Evolutionary conservation across 2,113 vertebrate genomes (phyloP).

Genomic region (Lampris incognitus): DNA sequence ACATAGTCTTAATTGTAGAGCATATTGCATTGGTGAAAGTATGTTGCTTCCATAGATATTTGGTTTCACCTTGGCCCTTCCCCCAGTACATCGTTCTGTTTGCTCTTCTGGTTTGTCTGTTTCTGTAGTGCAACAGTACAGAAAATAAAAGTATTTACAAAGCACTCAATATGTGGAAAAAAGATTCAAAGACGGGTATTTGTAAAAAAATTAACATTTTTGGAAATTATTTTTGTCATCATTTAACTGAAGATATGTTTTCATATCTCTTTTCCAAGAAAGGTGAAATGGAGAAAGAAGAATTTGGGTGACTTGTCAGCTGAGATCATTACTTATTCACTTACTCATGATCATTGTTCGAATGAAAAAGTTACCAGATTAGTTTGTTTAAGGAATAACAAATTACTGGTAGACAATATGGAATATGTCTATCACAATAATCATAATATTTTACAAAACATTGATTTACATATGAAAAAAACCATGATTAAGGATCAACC

Average conservation of each 20-base stretch:
- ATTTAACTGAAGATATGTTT: neutral
- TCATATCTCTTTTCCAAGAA: conserved; percentile 62
- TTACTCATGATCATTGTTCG: no score
- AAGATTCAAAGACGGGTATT: neutral
- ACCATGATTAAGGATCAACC: no score
- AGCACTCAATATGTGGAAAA: neutral
- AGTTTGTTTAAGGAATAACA: neutral
- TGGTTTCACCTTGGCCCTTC: neutral
- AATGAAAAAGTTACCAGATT: neutral
- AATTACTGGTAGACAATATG: neutral
- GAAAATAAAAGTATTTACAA: neutral
- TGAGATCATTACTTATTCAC: neutral
- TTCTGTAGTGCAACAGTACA: no score
- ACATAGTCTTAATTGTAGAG: neutral
- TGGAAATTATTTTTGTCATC: neutral
- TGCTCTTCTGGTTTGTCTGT: neutral
- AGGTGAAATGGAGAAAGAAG: neutral
- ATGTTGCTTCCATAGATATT: neutral
- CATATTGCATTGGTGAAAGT: neutral
- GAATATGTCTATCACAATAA: no score
- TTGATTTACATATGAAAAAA: no score
- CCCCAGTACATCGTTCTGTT: neutral
- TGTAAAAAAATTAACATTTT: neutral
- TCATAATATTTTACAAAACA: no score
- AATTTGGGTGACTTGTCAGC: neutral